Base-by-base conservation (phyloP, 2,888 invertebrate species). In the Muscina levida region DNA sequence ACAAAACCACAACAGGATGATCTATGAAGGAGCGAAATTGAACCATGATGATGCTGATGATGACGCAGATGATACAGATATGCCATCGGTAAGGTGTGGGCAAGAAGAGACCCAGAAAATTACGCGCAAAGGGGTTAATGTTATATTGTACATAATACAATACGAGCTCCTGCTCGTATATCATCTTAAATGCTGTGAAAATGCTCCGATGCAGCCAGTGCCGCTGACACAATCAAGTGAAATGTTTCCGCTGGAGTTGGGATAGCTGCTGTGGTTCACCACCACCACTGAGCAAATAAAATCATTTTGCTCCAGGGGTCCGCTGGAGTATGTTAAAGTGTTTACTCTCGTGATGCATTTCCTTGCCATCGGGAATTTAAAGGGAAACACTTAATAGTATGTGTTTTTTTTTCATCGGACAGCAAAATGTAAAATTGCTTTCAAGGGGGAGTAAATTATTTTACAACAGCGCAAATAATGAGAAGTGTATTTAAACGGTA, bases 151-250 rank as follows among this genome's bases (percentile, higher is more conserved):
- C n/a, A n/a, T n/a, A n/a, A n/a, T n/a, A n/a, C n/a, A n/a, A n/a
- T n/a, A n/a, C n/a, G n/a, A n/a, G n/a, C n/a, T n/a, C n/a, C n/a
- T n/a, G n/a, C n/a, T n/a, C n/a, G n/a, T 22, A 24, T 22, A 10
- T 19, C 53, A 53, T 24, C 24, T 53, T 53, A 24, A 53, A 17
- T 53, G 53, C 19, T 19, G 19, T 46, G 48, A 19, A 48, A 1
- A 22, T 1, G 5, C 17, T n/a, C 17, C 5, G 1, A 10, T 4
- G 4, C 19, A 8, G 51, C 53, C 53, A 24, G 1, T 22, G 53
- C 53, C 13, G 53, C 53, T 53, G 53, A 53, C 24, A 53, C 48
- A 48, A 48, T 48, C 8, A 48, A 13, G 53, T 5, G 53, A 24
- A 22, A 1, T 53, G 13, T 19, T 22, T 53, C 53, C 11, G 22